Evolutionary conservation across 1,140 invertebrate species (phyloP).

Genomic region (Magallana gigas): DNA sequence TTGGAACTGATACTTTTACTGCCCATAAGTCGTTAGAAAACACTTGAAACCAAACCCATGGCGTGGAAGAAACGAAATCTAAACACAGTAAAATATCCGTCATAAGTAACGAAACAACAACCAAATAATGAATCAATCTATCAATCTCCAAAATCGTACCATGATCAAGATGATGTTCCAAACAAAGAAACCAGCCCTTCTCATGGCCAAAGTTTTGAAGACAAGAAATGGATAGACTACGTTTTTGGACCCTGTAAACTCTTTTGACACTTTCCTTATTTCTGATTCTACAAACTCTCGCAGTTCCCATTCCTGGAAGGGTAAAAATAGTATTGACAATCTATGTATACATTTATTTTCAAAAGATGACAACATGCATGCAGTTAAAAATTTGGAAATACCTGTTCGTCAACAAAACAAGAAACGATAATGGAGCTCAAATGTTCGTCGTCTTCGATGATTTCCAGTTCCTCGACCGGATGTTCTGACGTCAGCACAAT

Average conservation of each 20-base stretch:
- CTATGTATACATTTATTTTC: background rate
- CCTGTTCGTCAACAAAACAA: constrained; percentile 71
- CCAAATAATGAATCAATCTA: too few relatives aligned
- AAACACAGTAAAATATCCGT: too few relatives aligned
- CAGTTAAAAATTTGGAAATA: background rate
- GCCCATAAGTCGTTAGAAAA: too few relatives aligned
- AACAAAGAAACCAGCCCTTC: constrained; percentile 61
- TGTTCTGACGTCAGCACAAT: constrained; percentile 66
- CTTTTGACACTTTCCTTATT: constrained; percentile 58
- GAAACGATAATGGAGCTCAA: constrained; percentile 67
- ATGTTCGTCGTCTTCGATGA: constrained; percentile 67
- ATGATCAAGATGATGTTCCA: constrained; percentile 68
- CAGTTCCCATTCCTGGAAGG: constrained; percentile 67
- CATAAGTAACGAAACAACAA: too few relatives aligned
- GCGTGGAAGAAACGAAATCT: too few relatives aligned
- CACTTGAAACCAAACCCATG: too few relatives aligned
- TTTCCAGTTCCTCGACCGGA: constrained; percentile 62
- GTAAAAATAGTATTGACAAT: background rate
- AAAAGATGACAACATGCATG: background rate
- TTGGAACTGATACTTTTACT: too few relatives aligned
- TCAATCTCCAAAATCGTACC: constrained; percentile 42
- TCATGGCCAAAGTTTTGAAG: constrained; percentile 58
- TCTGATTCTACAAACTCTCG: constrained; percentile 64
- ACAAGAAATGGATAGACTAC: constrained; percentile 58
- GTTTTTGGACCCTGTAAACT: constrained; percentile 59